Base-by-base conservation (phyloP, 2,113 vertebrate species). In the Hydrochoerus hydrochaeris region DNA sequence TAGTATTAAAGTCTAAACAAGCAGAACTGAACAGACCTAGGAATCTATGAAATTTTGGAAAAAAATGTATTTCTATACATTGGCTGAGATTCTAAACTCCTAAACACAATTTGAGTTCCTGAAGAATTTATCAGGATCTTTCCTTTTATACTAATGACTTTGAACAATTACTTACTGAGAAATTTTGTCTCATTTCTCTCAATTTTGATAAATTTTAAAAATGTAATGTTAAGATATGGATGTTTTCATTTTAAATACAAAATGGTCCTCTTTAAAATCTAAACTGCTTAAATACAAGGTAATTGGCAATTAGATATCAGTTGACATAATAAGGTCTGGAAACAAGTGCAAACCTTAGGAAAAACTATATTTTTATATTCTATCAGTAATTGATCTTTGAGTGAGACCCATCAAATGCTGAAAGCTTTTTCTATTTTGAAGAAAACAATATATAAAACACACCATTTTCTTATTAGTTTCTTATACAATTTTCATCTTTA, bases 381-480 rank as follows among this genome's bases (percentile, higher is more conserved):
- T 85, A 96, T 91, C 28, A 96, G 90, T 46, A 89, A 92, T 19
- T 90, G 58, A 60, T 83, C 86, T 95, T 88, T 93, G 80, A 96
- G 95, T 60, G 57, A 32, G n/a, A n/a, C 57, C 24, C 41, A 96
- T 35, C 73, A 96, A 96, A 63, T 63, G n/a, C 49, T 57, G 54
- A 14, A 49, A 81, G 35, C 1, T 7, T n/a, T 57, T 90, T 28
- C 75, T 85, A 95, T 85, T 95, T 80, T 94, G 73, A 92, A 91
- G 32, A 78, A 71, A 97, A 97, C 58, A 80, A 83, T 77, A 57
- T 54, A 93, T 1, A 52, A 95, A 73, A 60, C 3, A 97, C 96
- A 81, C 52, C 7, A 90, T 44, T 93, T 81, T 82, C 17, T 94
- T 96, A 6, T 65, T 75, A 58, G 52, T 54, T 54, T 73, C 22